Conservation (phyloP, 2,113 vertebrate genomes). For the Peucedramus taeniatus region DNA sequence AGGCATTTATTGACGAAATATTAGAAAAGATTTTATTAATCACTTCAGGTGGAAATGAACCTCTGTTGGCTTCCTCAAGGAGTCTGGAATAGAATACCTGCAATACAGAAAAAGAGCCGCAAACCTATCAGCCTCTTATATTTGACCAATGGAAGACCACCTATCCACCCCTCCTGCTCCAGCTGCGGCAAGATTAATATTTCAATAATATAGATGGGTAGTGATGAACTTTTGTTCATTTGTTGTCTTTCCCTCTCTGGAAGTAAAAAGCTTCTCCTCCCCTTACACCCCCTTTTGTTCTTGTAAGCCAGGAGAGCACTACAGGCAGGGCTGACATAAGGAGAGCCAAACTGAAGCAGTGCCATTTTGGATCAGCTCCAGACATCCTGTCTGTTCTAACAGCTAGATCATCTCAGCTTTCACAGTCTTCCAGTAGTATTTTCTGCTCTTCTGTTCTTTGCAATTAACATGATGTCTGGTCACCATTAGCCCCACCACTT, state of each 20-base stretch:
- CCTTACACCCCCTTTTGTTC: background rate
- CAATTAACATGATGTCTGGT: background rate
- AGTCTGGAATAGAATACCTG: constrained; percentile 90
- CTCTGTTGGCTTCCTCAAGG: constrained; percentile 89
- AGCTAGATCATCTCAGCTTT: background rate
- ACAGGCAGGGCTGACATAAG: background rate
- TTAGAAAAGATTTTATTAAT: constrained; percentile 98
- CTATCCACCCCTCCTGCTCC: background rate
- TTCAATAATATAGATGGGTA: background rate
- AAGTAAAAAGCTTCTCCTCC: background rate
- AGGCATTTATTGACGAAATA: constrained; percentile 90
- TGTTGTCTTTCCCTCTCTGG: background rate
- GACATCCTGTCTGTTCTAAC: background rate
- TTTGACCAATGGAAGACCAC: background rate
- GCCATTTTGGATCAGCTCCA: background rate
- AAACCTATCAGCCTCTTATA: background rate
- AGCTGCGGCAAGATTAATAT: background rate
- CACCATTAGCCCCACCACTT: background rate
- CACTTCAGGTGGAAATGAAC: constrained; percentile 90
- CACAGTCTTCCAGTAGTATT: background rate
- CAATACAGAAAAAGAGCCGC: constrained; percentile 13
- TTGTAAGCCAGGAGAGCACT: background rate
- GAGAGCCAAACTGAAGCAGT: background rate
- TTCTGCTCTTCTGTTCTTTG: background rate
- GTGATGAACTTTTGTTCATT: background rate